Evolutionary conservation across 2,888 invertebrate genomes (phyloP), one percentile per base, ranked within the genome.

Genomic region (Drosophila putrida): DNA sequence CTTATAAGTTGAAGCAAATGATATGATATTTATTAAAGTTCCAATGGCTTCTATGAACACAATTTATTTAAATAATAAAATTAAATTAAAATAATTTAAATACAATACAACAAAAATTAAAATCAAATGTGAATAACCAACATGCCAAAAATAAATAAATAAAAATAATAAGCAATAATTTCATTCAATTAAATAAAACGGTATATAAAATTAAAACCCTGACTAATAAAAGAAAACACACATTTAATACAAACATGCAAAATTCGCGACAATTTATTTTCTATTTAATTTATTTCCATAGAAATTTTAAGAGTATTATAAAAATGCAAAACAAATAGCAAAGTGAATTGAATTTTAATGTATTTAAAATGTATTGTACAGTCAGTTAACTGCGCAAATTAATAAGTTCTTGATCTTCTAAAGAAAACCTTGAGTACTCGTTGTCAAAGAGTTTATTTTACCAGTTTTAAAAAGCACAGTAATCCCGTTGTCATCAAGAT

Each of bases 381-480:
- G 8, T 6, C 8, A 31, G 8, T 31, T 31, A 31, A 11, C 15
- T 33, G 47, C 15, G 33, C 15, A 47, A 47, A 31, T 20, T 20
- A 11, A 47, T 20, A 33, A 31, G 20, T 25, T 6, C n/a, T 11
- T 6, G 6, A 43, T 27, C 10, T 25, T 25, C 5, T 11, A 6
- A 8, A 5, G 2, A 43, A 25, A 43, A 1, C 6, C 1, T 25
- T 47, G 11, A 33, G 6, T 20, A 11, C 10, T 20, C 11, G 20
- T 47, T 33, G 33, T 4, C 47, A 31, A 31, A 15, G 47, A 31
- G 47, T 31, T 47, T 20, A 33, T 33, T 33, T 33, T 49, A 49
- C 49, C 35, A 13, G 4, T 9, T 13, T 46, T 28, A 13, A 9
- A 9, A 28, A 46, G 44, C 44, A 49, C 11, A 35, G 25, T 35